Conservation (phyloP, 2,797 vertebrate species). For the Crenuchus spilurus region DNA sequence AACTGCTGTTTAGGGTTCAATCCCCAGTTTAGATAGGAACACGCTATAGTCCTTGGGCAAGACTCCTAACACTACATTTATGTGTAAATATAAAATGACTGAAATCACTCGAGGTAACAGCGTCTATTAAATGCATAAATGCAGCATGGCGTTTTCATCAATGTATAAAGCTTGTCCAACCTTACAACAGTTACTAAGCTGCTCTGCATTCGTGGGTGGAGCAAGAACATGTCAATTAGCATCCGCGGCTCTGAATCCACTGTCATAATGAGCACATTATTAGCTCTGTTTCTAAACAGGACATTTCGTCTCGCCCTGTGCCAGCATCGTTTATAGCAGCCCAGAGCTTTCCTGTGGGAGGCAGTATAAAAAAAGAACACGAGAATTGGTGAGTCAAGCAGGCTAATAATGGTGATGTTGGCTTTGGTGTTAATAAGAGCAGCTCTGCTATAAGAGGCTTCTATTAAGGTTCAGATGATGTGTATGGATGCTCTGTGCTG, state of each 20-base stretch:
- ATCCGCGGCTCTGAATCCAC: not conserved
- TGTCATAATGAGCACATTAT: constrained; percentile 6
- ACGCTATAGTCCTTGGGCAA: too few species aligned
- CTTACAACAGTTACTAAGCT: not conserved
- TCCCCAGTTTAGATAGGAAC: too few species aligned
- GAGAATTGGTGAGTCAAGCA: constrained; percentile 20
- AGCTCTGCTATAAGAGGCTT: constrained; percentile 32
- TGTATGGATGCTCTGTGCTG: constrained; percentile 42
- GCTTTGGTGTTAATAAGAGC: constrained; percentile 48
- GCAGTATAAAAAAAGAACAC: constrained; percentile 8
- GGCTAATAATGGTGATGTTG: constrained; percentile 32
- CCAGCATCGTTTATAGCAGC: constrained; percentile 19
- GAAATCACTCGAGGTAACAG: too few species aligned
- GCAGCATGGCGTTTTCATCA: too few species aligned
- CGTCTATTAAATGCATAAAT: too few species aligned
- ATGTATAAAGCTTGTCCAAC: not conserved
- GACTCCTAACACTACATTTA: too few species aligned
- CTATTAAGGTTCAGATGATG: constrained; percentile 31
- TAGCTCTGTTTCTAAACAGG: constrained; percentile 12
- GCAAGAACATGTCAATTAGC: not conserved
- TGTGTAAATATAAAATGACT: too few species aligned
- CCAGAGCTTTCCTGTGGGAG: constrained; percentile 13
- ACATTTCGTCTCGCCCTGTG: constrained; percentile 3
- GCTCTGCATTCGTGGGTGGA: not conserved
- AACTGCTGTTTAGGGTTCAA: too few species aligned